Evolutionary conservation across 2,113 vertebrate species (phyloP), one percentile per base, ranked within the genome.

Genomic region (Neoarius graeffei): DNA sequence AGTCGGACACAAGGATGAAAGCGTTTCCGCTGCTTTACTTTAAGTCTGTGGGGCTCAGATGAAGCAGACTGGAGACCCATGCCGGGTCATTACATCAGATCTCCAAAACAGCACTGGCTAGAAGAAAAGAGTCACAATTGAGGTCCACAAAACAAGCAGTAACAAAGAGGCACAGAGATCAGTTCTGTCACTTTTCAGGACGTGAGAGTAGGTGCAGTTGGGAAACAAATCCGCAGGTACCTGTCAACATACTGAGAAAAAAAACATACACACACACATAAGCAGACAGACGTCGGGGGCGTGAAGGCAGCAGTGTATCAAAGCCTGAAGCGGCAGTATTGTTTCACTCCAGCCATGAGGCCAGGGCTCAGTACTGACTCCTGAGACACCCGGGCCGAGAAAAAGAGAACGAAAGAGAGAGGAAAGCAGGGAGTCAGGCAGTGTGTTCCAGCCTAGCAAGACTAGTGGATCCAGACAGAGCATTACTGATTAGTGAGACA

Each of bases 51-150:
- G 71, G 42, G 60, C 84, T 74, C 82, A 77, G 60, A 54, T 84
- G 87, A 88, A 81, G 81, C 15, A 76, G 52, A 88, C 84, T 83
- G 81, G 77, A 62, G 57, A 83, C 73, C 66, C 66, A 83, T 30
- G 19, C 30, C 56, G 77, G 87, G 71, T 60, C 62, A 17, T 90
- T 81, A 90, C 88, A 83, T 85, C 88, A 89, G 83, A 27, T 85
- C 69, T 73, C 90, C 83, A 85, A 85, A 76, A 87, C 88, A 90
- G 83, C 88, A 86, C 90, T 90, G 85, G 88, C 90, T 90, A 90
- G 83, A 90, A 90, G 85, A 90, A 90, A 80, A 90, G 64, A 89
- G 88, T 90, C 82, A 89, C 86, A 90, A 85, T 54, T 90, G 83
- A 89, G 83, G 48, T 69, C 50, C 87, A 89, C 59, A 86, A 74